Evolutionary conservation across 2,797 vertebrate species (phyloP).

Genomic region (Xenentodon cancila): DNA sequence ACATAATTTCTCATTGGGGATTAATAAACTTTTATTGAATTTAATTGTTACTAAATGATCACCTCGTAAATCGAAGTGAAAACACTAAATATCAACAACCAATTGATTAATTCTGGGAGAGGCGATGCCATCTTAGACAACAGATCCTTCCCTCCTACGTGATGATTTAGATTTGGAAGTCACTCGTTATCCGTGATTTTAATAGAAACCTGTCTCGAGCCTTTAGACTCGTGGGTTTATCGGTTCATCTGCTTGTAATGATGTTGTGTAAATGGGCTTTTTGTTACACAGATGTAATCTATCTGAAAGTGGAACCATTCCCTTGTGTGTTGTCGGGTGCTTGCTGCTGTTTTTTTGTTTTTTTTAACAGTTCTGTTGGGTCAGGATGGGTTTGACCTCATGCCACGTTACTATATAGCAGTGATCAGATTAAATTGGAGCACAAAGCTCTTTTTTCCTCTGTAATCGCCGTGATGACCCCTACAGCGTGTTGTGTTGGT

Average conservation of each 20-base stretch:
- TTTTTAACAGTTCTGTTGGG: neutral
- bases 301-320: neutral
- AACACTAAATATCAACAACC: too few relatives aligned
- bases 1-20: too few relatives aligned
- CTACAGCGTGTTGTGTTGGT: neutral
- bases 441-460: slow-evolving; percentile 31
- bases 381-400: slow-evolving; percentile 22
- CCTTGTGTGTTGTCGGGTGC: neutral
- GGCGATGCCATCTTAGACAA: too few relatives aligned
- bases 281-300: slow-evolving; percentile 2
- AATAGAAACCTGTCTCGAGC: neutral
- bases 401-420: slow-evolving; percentile 10
- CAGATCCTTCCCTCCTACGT: neutral
- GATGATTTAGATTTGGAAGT: neutral
- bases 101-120: too few relatives aligned
- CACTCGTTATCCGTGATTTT: neutral
- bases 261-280: neutral
- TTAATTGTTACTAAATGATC: too few relatives aligned
- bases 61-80: too few relatives aligned
- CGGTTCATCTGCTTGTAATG: neutral
- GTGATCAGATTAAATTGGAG: slow-evolving; percentile 28
- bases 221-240: neutral
- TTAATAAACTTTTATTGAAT: too few relatives aligned
- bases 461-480: too few relatives aligned
- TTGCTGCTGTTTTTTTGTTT: neutral